Conservation (phyloP, 1,140 invertebrate genomes). For the Dendroctonus ponderosae region DNA sequence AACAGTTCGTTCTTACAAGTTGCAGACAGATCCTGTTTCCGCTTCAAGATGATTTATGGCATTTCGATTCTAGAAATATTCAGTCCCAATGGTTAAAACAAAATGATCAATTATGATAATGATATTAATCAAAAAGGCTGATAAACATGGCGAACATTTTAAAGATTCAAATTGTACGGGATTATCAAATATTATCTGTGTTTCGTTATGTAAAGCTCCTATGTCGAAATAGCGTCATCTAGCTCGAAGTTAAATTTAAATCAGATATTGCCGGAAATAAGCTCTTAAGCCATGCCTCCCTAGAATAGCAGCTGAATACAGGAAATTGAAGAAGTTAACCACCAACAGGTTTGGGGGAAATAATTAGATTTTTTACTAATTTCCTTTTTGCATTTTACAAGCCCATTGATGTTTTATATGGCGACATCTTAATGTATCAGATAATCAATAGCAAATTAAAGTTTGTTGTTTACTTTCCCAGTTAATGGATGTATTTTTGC, state of each 20-base stretch:
- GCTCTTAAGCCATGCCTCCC: conserved; percentile 16
- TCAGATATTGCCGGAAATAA: conserved; percentile 31
- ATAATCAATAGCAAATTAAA: no score
- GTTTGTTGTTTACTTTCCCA: no score
- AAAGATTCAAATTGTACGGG: background rate
- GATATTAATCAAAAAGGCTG: no score
- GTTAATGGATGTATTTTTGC: no score
- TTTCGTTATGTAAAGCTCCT: conserved; percentile 14
- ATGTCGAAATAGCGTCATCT: conserved; percentile 9
- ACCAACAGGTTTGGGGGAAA: background rate
- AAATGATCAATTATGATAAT: no score
- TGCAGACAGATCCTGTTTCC: no score
- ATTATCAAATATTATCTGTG: conserved; percentile 12
- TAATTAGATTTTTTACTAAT: conserved; percentile 13
- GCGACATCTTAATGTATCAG: background rate
- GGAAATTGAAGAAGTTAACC: conserved; percentile 29
- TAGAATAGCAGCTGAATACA: conserved; percentile 16
- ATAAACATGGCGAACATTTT: no score
- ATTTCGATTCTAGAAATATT: no score
- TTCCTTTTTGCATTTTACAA: conserved; percentile 6
- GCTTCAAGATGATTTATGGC: no score
- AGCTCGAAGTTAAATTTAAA: conserved; percentile 25
- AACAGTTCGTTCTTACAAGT: no score
- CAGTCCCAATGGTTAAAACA: no score
- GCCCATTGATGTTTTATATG: conserved; percentile 1